A percentile compares a stretch with the other conserved stretches of the same genome.
phyloP scores from a whole-genome alignment of 2,888 invertebrate species.

The Thymelicus lineola region DNA sequence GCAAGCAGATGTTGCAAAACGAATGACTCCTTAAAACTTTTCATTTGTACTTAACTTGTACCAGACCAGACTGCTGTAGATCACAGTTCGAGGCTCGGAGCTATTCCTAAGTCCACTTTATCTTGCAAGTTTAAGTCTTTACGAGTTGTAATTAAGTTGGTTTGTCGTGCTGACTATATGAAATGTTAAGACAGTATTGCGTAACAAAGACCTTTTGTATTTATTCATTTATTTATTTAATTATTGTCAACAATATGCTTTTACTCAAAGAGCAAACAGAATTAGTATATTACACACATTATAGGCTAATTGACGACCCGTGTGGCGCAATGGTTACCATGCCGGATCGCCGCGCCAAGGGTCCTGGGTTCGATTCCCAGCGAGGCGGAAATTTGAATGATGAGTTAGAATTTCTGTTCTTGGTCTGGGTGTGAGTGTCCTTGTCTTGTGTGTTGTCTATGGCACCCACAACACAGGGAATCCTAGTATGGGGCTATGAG shows the following conservation, averaged over 20 bases:
- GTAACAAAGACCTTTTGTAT: background rate
- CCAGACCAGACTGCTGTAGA: conserved; percentile 30
- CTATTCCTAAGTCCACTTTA: conserved; percentile 18
- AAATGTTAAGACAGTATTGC: background rate
- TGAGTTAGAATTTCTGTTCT: no score
- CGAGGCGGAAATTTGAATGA: no score
- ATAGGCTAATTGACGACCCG: no score
- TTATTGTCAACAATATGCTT: background rate
- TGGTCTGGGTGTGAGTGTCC: no score
- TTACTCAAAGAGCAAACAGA: background rate
- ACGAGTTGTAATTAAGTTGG: conserved; percentile 14
- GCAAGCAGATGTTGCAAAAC: conserved; percentile 44
- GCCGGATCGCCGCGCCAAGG: no score
- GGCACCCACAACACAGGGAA: no score
- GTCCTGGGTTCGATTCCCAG: no score
- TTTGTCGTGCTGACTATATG: background rate
- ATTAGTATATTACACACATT: no score
- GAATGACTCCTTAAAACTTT: conserved; percentile 46
- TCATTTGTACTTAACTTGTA: conserved; percentile 45
- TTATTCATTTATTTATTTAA: no score
- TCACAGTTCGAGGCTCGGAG: conserved; percentile 17
- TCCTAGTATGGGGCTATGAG: no score
- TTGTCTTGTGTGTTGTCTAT: no score
- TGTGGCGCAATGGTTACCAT: no score
- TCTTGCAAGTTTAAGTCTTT: conserved; percentile 10